These are phyloP conservation scores for Elgaria multicarinata DNA, from an alignment of 2,113 vertebrate species.

Conservation along the genomic window DNA sequence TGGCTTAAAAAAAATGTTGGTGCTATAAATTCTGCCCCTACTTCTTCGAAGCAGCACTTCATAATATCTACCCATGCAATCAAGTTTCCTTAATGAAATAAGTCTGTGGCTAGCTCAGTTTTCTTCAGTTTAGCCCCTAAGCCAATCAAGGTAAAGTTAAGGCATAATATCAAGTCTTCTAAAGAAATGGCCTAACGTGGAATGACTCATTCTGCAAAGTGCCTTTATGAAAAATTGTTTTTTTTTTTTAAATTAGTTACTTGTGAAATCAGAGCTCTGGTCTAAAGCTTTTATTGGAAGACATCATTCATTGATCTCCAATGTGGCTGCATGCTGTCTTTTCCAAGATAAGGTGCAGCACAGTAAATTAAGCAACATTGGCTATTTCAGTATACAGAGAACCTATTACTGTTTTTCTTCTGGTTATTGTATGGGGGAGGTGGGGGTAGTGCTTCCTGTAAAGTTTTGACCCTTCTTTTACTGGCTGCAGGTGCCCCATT, in stretches of 20 bases:
- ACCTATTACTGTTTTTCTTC: neutral
- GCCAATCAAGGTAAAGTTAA: neutral
- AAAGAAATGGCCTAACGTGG: neutral
- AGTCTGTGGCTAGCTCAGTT: neutral
- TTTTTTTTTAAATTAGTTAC: neutral
- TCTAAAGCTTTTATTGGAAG: neutral
- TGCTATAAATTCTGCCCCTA: neutral
- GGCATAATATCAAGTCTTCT: neutral
- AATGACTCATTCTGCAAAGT: neutral
- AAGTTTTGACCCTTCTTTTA: neutral
- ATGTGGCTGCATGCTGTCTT: neutral
- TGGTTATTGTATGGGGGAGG: neutral
- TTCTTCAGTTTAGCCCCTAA: neutral
- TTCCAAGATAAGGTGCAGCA: neutral
- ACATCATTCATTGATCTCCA: neutral
- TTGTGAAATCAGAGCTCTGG: neutral
- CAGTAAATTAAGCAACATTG: neutral
- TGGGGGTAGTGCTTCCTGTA: neutral
- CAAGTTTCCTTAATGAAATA: neutral
- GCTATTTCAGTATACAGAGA: neutral
- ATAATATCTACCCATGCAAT: neutral
- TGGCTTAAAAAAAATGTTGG: neutral
- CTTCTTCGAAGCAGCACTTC: neutral
- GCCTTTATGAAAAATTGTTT: neutral
- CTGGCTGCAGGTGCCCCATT: neutral